A percentile compares a stretch with the other conserved stretches of the same genome.
Evolutionary conservation across 2,797 vertebrate genomes (phyloP).

Genomic region (Enoplosus armatus): DNA sequence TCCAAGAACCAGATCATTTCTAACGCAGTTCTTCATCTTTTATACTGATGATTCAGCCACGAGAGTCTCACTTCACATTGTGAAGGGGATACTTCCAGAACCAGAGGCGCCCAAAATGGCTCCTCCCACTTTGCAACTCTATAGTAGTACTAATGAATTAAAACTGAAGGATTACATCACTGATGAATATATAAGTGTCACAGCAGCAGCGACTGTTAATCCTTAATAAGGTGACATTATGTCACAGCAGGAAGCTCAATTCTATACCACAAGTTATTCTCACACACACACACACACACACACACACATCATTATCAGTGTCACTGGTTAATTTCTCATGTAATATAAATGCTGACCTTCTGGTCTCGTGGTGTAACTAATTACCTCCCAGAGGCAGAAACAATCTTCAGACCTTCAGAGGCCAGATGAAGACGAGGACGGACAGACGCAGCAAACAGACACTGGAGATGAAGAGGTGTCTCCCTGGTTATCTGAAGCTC

Average conservation of each 20-base stretch:
- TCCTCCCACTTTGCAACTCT: neutral
- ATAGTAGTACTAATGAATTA: neutral
- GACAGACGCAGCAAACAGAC: conserved; percentile 2
- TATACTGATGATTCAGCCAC: neutral
- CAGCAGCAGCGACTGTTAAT: conserved; percentile 12
- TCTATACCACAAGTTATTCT: conserved; percentile 13
- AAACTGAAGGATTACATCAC: neutral
- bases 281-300: neutral
- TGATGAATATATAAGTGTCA: conserved; percentile 10
- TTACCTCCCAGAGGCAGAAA: conserved; percentile 44
- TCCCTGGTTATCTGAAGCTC: neutral
- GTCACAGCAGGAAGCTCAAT: conserved; percentile 2
- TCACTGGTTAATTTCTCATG: conserved; percentile 41
- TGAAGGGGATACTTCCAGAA: neutral
- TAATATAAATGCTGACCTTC: conserved; percentile 55
- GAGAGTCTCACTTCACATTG: neutral
- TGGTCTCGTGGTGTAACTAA: conserved; percentile 35
- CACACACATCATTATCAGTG: conserved; percentile 13
- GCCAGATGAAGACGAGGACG: neutral
- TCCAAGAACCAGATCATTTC: neutral
- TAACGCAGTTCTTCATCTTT: neutral
- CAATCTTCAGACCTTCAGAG: conserved; percentile 27
- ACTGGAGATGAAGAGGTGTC: neutral
- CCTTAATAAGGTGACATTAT: conserved; percentile 23
- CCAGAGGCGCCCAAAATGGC: neutral